Conservation (phyloP, 2,113 vertebrate species). For the Nerophis ophidion region DNA sequence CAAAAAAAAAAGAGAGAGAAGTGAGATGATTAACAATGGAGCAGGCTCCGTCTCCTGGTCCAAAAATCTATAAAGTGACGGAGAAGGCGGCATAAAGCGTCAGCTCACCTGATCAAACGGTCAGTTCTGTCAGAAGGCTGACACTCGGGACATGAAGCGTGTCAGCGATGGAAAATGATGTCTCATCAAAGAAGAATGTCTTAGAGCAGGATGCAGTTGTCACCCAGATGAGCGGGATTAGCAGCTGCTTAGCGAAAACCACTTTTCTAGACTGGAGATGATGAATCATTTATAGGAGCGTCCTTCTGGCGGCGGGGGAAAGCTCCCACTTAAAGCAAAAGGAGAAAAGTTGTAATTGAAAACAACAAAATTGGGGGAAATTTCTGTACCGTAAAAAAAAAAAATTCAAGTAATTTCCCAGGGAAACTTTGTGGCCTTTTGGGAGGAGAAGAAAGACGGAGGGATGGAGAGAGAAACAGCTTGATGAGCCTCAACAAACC, state of each 20-base stretch:
- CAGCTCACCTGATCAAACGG: background rate
- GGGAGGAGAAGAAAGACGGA: conserved; percentile 14
- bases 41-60: conserved; percentile 21
- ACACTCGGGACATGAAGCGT: conserved; percentile 10
- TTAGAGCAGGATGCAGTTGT: conserved; percentile 33
- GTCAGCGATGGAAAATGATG: conserved; percentile 39
- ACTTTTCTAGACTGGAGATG: background rate
- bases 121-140: background rate
- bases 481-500: conserved; percentile 19
- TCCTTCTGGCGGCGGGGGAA: conserved; percentile 1
- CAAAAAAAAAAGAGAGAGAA: conserved; percentile 24
- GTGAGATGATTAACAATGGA: conserved; percentile 53
- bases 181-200: conserved; percentile 42
- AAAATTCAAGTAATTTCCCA: conserved; percentile 76
- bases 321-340: background rate
- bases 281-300: conserved; percentile 2
- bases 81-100: too few species aligned
- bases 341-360: too few species aligned
- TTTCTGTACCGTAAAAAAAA: conserved; percentile 37
- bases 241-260: conserved; percentile 8
- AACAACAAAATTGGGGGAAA: background rate
- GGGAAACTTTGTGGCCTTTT: conserved; percentile 56
- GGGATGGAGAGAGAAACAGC: conserved; percentile 5
- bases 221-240: conserved; percentile 30
- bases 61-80: conserved; percentile 18